Base-by-base conservation (phyloP, 2,797 vertebrate genomes). In the Tadarida brasiliensis region DNA sequence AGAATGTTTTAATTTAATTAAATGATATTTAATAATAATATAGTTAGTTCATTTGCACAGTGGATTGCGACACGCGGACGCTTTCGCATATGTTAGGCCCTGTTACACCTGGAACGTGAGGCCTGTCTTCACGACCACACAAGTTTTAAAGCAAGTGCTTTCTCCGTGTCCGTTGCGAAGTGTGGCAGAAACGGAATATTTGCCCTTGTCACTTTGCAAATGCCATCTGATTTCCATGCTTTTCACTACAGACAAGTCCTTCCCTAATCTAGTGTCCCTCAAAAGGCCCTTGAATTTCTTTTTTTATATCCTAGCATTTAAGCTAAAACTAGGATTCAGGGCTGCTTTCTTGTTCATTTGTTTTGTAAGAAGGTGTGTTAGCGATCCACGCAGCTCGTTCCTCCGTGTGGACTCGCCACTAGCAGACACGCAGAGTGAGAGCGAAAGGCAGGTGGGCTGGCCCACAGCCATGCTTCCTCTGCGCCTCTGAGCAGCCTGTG, bases 1-100 rank as follows among this genome's bases (percentile, higher is more conserved):
- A 67, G 30, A 82, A 47, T 84, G 65, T 95, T 76, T 70, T 15
- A 84, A 94, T 95, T 83, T 94, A 95, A 92, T 94, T 90, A 94
- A 96, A 90, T 88, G 49, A 14, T 35, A 88, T 85, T 91, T 94
- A 85, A 65, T 89, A 87, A 83, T 74, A 74, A 49, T 59, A 44
- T 19, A 35, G 2, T 30, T 54, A 24, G 49, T 87, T 90, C 71
- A 30, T 59, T 94, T 95, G 54, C 39, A 65, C 19, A 35, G 73
- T 5, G 11, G 26, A 73, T 81, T 87, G 49, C 44, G 76, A 30
- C 63, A 80, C 12, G 54, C 8, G 28, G 51, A 68, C 28, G 33
- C 12, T 82, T 90, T 56, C 24, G 56, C 30, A 11, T 54, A 30
- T 56, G 7, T 78, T 51, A 63, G 59, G 15, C 67, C 1, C 0